Evolutionary conservation across 2,888 invertebrate species (phyloP).

Genomic region (Catocala sponsa): DNA sequence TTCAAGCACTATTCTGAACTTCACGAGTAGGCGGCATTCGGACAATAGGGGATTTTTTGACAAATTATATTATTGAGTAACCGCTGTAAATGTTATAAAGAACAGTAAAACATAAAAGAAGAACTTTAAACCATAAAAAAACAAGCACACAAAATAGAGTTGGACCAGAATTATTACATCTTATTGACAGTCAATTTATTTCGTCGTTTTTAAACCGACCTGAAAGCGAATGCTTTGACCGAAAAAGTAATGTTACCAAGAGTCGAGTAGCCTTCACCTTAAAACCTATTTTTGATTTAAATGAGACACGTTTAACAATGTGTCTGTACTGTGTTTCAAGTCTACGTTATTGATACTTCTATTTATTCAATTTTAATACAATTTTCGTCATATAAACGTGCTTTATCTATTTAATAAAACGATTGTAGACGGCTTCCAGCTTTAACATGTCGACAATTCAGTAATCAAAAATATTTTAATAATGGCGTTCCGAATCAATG

Average conservation of each 20-base stretch:
- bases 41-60: constrained; percentile 35
- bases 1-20: constrained; percentile 77
- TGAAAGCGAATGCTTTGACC: constrained; percentile 22
- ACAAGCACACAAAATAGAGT: background rate
- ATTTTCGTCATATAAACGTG: constrained; percentile 48
- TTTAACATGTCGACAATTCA: background rate
- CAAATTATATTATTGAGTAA: constrained; percentile 6
- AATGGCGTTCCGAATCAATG: background rate
- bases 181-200: constrained; percentile 9
- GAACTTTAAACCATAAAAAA: background rate
- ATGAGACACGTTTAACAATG: constrained; percentile 69
- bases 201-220: constrained; percentile 1
- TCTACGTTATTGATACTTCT: constrained; percentile 57
- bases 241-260: constrained; percentile 39
- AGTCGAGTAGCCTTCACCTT: constrained; percentile 70
- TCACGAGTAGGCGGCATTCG: constrained; percentile 61
- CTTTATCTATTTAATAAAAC: constrained; percentile 49
- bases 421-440: background rate
- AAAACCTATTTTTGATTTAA: constrained; percentile 74
- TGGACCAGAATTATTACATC: background rate
- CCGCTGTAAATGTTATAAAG: background rate
- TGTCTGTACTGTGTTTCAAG: constrained; percentile 67
- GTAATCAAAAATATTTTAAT: background rate
- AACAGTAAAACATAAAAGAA: background rate
- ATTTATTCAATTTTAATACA: constrained; percentile 40